A percentile compares a stretch with the other conserved stretches of the same genome.
These are phyloP conservation scores for Smithornis capensis DNA, from an alignment of 2,113 vertebrate genomes.

Conservation along the genomic window DNA sequence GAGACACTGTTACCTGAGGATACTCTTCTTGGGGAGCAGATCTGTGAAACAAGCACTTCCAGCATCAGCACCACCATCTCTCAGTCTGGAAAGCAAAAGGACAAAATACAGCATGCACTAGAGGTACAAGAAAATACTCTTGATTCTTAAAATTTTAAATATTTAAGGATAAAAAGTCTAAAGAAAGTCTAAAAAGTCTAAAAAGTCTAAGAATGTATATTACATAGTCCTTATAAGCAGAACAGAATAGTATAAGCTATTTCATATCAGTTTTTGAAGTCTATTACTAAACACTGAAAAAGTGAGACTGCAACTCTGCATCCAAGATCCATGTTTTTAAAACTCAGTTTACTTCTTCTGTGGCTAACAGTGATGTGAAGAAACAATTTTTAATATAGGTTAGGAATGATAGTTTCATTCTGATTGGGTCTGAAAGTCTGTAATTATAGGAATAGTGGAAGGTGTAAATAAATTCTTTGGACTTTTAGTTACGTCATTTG, in stretches of 20 bases:
- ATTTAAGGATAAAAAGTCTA: not conserved
- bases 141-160: not conserved
- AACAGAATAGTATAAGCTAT: not conserved
- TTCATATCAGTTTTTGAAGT: not conserved
- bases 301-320: not conserved
- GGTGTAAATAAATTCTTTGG: not conserved
- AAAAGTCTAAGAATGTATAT: not conserved
- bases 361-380: not conserved
- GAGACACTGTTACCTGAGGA: conserved; percentile 95
- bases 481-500: not conserved
- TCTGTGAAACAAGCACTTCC: conserved; percentile 89
- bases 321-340: not conserved
- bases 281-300: not conserved
- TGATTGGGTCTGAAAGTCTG: not conserved
- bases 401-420: not conserved
- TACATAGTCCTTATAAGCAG: not conserved
- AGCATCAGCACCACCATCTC: conserved; percentile 79
- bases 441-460: not conserved
- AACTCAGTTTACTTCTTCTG: not conserved
- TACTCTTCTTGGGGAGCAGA: conserved; percentile 92
- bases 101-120: conserved; percentile 94
- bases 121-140: conserved; percentile 77
- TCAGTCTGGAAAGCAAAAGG: conserved; percentile 86
- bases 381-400: not conserved
- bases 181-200: too few relatives aligned